Evolutionary conservation across 1,140 invertebrate genomes (phyloP).

Genomic region (Zelostemma sp.): DNA sequence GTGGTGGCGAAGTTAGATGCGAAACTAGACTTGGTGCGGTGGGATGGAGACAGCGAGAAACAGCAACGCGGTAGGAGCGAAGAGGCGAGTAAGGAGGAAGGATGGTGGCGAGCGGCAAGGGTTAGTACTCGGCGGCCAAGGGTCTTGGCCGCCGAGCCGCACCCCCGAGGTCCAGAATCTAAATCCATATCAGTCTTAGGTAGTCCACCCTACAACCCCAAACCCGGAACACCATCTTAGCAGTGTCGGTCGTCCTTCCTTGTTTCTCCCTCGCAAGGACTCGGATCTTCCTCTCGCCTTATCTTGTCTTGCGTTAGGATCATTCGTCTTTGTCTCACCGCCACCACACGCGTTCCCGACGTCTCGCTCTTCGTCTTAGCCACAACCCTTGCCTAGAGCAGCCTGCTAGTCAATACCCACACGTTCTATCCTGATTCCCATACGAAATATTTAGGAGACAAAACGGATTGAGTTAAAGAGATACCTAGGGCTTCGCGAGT

Average conservation of each 20-base stretch:
- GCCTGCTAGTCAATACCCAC: conserved; percentile 57
- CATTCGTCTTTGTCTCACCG: conserved; percentile 44
- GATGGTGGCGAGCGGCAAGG: conserved; percentile 33
- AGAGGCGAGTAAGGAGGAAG: conserved; percentile 13
- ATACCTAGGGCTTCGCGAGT: neutral
- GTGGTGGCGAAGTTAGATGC: conserved; percentile 14
- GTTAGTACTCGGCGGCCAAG: no score
- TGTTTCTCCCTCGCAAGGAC: conserved; percentile 18
- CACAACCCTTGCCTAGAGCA: conserved; percentile 64
- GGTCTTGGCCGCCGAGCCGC: conserved; percentile 67
- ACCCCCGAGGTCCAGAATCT: conserved; percentile 71
- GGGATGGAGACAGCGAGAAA: conserved; percentile 33
- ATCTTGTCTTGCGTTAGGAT: conserved; percentile 40
- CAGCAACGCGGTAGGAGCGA: conserved; percentile 9
- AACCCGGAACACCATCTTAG: conserved; percentile 52
- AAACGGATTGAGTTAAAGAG: neutral
- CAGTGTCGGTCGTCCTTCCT: conserved; percentile 25
- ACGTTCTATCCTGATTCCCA: conserved; percentile 33
- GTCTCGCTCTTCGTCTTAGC: conserved; percentile 63
- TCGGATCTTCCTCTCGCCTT: conserved; percentile 32
- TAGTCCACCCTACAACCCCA: conserved; percentile 56
- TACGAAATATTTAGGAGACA: conserved; percentile 7
- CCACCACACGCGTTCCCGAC: conserved; percentile 38
- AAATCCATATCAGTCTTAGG: conserved; percentile 71
- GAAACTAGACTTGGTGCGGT: conserved; percentile 14